Conservation (phyloP, 2,113 vertebrate species). For the Callorhinus ursinus region DNA sequence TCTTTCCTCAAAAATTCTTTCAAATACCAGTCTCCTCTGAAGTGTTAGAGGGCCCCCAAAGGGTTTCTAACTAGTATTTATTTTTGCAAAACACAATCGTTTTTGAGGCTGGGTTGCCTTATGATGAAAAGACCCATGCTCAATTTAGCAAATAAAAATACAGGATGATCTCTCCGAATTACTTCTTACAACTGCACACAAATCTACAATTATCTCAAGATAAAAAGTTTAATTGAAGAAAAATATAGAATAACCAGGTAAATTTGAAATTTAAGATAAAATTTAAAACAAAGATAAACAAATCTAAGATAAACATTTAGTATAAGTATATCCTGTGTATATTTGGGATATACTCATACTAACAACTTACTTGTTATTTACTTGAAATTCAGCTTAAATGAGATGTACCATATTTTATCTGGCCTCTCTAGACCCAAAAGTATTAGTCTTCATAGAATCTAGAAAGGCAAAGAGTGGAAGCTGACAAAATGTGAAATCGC, state of each 20-base stretch:
- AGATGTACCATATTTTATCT: neutral
- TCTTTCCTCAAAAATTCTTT: conserved; percentile 8
- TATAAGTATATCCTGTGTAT: neutral
- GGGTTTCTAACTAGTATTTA: neutral
- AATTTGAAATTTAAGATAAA: neutral
- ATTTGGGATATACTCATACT: neutral
- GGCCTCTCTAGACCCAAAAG: neutral
- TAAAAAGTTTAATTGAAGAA: conserved; percentile 6
- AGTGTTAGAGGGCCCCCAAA: neutral
- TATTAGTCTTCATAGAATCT: neutral
- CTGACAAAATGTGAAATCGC: conserved; percentile 27
- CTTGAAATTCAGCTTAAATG: conserved; percentile 49
- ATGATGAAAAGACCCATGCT: conserved; percentile 5
- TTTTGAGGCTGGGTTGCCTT: neutral
- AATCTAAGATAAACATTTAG: neutral
- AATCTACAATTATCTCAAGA: conserved; percentile 13
- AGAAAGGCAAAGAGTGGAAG: neutral
- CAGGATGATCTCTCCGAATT: neutral
- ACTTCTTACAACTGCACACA: neutral
- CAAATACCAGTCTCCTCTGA: conserved; percentile 5
- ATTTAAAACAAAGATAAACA: neutral
- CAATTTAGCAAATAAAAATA: conserved; percentile 44
- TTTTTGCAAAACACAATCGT: conserved; percentile 2
- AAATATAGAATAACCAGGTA: neutral
- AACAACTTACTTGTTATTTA: neutral